These are phyloP conservation scores for Maniola jurtina DNA, from an alignment of 1,140 invertebrate genomes.

Conservation along the genomic window DNA sequence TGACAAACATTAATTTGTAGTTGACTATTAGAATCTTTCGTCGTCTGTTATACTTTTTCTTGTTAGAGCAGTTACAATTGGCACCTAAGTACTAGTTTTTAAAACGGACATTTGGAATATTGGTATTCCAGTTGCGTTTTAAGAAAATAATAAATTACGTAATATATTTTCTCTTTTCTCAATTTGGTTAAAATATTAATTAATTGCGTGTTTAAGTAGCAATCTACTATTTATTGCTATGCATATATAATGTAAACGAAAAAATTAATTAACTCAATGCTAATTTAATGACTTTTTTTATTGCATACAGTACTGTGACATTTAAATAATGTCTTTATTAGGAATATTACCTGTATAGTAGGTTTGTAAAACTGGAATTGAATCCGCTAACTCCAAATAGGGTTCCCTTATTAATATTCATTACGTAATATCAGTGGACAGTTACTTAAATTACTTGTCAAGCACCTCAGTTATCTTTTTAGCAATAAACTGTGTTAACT, in stretches of 20 bases:
- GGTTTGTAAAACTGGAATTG: neutral
- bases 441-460: slow-evolving; percentile 19
- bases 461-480: slow-evolving; percentile 21
- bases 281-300: neutral
- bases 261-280: neutral
- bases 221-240: too few relatives aligned
- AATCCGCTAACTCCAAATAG: slow-evolving; percentile 11
- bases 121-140: too few relatives aligned
- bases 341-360: neutral
- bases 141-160: too few relatives aligned
- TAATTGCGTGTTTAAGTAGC: too few relatives aligned
- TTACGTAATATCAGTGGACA: slow-evolving; percentile 20
- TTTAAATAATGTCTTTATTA: slow-evolving; percentile 2
- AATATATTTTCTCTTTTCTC: too few relatives aligned
- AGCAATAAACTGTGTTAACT: slow-evolving; percentile 19
- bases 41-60: too few relatives aligned
- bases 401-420: slow-evolving; percentile 18
- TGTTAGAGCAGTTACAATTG: too few relatives aligned
- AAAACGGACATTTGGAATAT: too few relatives aligned
- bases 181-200: too few relatives aligned
- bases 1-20: neutral
- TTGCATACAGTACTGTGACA: neutral
- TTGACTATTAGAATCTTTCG: neutral
- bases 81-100: too few relatives aligned
- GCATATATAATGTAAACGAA: neutral